These are phyloP conservation scores for Dipodomys stephensi DNA, from an alignment of 2,113 vertebrate species.

Conservation along the genomic window DNA sequence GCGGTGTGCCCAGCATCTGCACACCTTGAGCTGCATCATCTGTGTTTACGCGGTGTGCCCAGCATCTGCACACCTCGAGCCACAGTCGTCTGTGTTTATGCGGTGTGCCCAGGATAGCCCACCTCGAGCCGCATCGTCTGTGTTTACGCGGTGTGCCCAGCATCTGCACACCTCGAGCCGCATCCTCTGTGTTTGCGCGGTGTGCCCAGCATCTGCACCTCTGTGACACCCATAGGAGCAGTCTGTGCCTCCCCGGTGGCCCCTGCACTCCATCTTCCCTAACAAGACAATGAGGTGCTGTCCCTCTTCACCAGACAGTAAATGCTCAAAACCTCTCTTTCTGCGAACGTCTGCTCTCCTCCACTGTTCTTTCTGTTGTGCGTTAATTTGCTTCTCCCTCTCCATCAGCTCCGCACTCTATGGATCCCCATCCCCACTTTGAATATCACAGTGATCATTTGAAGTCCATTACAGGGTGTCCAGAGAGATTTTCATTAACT, in stretches of 20 bases:
- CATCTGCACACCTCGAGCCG: too few relatives aligned
- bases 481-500: conserved; percentile 2
- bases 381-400: neutral
- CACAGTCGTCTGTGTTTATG: too few relatives aligned
- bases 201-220: neutral
- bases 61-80: too few relatives aligned
- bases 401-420: neutral
- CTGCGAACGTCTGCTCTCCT: neutral
- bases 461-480: neutral
- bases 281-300: neutral
- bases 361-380: neutral
- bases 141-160: too few relatives aligned
- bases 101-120: too few relatives aligned
- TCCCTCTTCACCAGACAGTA: neutral
- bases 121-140: neutral
- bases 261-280: neutral
- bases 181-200: too few relatives aligned
- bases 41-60: too few relatives aligned
- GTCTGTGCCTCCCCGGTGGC: neutral
- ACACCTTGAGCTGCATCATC: too few relatives aligned
- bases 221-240: neutral
- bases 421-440: neutral
- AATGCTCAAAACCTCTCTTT: neutral
- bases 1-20: too few relatives aligned
- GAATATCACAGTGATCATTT: neutral